phyloP scores from a whole-genome alignment of 2,888 invertebrate species.

The Volucella zonaria region DNA sequence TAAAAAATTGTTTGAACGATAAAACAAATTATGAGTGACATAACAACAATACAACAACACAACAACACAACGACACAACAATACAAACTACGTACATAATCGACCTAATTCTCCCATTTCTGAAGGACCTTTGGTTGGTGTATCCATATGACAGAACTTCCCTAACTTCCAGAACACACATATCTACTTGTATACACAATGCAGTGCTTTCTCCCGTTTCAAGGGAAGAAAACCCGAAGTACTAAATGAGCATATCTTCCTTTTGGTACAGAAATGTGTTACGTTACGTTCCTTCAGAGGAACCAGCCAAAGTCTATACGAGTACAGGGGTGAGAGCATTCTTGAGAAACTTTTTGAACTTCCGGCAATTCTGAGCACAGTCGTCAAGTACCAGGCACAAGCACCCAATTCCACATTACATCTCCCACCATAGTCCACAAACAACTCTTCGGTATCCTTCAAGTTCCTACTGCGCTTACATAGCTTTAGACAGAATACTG shows the following conservation, averaged over 20 bases:
- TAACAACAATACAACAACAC: constrained; percentile 15
- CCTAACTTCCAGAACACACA: constrained; percentile 8
- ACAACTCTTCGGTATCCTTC: background rate
- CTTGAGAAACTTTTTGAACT: constrained; percentile 71
- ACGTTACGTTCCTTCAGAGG: constrained; percentile 27
- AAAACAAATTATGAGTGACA: constrained; percentile 50
- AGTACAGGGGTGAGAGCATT: constrained; percentile 41
- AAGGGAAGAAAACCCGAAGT: constrained; percentile 39
- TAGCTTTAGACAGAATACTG: constrained; percentile 14
- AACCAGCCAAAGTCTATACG: background rate
- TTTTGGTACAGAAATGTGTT: constrained; percentile 52
- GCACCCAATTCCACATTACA: constrained; percentile 19
- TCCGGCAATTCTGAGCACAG: constrained; percentile 68
- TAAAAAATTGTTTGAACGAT: constrained; percentile 37
- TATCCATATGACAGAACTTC: constrained; percentile 50
- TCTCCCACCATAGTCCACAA: constrained; percentile 7
- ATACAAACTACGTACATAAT: constrained; percentile 54
- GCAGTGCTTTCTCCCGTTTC: too few species aligned
- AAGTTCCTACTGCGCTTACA: too few species aligned
- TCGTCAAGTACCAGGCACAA: constrained; percentile 9
- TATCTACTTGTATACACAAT: constrained; percentile 26
- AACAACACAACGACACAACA: background rate
- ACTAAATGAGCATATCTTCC: constrained; percentile 62
- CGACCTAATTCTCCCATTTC: constrained; percentile 64
- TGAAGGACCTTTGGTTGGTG: constrained; percentile 28